Conservation (phyloP, 2,113 vertebrate genomes). For the Tretioscincus oriximinensis region DNA sequence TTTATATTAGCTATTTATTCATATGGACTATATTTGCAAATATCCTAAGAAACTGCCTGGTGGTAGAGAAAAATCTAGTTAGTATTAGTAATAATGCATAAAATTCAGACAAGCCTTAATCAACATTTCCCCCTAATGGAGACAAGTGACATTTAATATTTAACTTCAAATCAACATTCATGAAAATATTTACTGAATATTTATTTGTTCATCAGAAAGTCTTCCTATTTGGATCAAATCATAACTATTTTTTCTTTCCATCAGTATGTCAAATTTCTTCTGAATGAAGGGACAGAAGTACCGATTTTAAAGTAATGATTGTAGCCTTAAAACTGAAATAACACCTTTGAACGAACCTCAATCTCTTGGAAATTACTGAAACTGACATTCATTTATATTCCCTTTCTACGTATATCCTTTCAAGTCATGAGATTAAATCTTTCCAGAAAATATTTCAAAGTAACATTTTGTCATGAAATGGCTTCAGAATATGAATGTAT, state of each 20-base stretch:
- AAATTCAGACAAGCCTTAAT: background rate
- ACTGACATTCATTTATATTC: background rate
- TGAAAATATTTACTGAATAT: background rate
- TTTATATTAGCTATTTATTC: background rate
- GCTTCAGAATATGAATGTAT: background rate
- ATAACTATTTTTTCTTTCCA: background rate
- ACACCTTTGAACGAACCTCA: background rate
- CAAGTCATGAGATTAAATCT: background rate
- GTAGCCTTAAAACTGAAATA: background rate
- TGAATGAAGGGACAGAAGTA: background rate
- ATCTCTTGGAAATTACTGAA: background rate
- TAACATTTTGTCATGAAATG: background rate
- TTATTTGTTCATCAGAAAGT: background rate
- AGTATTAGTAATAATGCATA: background rate
- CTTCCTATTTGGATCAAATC: background rate
- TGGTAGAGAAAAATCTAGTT: background rate
- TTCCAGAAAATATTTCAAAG: background rate
- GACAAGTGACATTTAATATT: background rate
- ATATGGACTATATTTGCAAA: background rate
- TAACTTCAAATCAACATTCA: background rate
- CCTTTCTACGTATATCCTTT: background rate
- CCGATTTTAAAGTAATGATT: background rate
- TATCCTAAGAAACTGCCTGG: background rate
- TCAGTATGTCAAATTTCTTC: background rate
- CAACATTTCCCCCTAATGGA: slow-evolving; percentile 2